Evolutionary conservation across 1,140 invertebrate genomes (phyloP), one percentile per base, ranked within the genome.

Genomic region (Babylonia areolata): DNA sequence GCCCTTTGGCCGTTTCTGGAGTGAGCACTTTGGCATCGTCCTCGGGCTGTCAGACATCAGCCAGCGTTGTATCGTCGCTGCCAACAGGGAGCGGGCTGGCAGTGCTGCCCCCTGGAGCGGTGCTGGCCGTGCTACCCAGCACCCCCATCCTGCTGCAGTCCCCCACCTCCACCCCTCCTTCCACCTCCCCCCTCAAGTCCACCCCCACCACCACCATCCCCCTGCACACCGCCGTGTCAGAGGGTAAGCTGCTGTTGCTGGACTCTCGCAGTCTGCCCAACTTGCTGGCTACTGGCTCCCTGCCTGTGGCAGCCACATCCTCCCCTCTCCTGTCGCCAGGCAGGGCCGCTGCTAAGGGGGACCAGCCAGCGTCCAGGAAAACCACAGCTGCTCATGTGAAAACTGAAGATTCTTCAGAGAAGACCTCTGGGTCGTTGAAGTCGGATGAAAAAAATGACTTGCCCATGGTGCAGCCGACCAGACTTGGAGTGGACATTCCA

Each of bases 41-140:
- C n/a, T n/a, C n/a, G n/a, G n/a, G n/a, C n/a, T n/a, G n/a, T n/a
- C n/a, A n/a, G n/a, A n/a, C 31, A 51, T 51, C 46, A 12, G n/a
- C 46, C 46, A 51, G 46, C 46, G 9, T 9, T 51, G 71, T 84
- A 20, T 15, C 84, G 6, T 80, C 42, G 11, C 31, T 86, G 28
- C n/a, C 51, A 3, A 12, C 64, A 31, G 82, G 28, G 2, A 84
- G 51, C 23, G 69, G 82, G n/a, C 15, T 84, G 39, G 58, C 82
- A 5, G n/a, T 84, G 64, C 69, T 84, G 69, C 82, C 81, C 33
- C 58, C 81, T 54, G 79, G 78, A 54, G 42, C 79, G 6, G 42
- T 71, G 6, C 39, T 78, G 31, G 35, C 85, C n/a, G 58, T 82
- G 2, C 33, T 86, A 3, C 79, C 79, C 17, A 71, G 17, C 15